Conservation (phyloP, 2,113 vertebrate species). For the Acrocephalus arundinaceus region DNA sequence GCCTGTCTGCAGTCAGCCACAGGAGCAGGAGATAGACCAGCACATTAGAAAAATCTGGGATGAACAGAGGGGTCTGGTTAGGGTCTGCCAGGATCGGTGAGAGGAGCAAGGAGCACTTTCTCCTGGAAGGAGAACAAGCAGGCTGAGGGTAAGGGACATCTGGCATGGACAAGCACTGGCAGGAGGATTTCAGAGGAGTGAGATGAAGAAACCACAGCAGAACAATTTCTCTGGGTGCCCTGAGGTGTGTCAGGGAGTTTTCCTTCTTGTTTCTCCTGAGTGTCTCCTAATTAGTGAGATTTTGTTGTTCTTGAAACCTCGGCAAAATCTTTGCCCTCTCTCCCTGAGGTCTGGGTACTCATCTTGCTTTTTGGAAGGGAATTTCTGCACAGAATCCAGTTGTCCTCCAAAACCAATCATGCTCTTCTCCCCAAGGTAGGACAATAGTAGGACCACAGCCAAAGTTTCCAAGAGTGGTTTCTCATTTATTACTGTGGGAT, state of each 20-base stretch:
- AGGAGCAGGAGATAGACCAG: not conserved
- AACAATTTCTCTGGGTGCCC: not conserved
- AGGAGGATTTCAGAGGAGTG: not conserved
- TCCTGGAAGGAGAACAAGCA: not conserved
- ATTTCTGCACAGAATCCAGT: not conserved
- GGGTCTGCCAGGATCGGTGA: accelerated
- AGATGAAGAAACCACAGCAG: not conserved
- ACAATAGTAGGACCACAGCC: not conserved
- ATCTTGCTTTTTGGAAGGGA: not conserved
- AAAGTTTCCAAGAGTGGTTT: not conserved
- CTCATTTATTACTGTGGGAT: not conserved
- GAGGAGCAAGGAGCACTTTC: accelerated
- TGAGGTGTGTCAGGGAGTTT: not conserved
- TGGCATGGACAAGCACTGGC: not conserved
- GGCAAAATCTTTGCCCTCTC: not conserved
- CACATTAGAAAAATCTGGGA: not conserved
- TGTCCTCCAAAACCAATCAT: not conserved
- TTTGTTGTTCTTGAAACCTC: not conserved
- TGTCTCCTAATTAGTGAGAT: not conserved
- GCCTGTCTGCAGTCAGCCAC: not conserved
- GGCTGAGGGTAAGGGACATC: not conserved
- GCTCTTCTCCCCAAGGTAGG: not conserved
- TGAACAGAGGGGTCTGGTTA: not conserved
- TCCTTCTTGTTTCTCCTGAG: not conserved
- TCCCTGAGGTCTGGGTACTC: not conserved